Conservation (phyloP, 2,797 vertebrate species). For the Enteromius unitaeniatus region DNA sequence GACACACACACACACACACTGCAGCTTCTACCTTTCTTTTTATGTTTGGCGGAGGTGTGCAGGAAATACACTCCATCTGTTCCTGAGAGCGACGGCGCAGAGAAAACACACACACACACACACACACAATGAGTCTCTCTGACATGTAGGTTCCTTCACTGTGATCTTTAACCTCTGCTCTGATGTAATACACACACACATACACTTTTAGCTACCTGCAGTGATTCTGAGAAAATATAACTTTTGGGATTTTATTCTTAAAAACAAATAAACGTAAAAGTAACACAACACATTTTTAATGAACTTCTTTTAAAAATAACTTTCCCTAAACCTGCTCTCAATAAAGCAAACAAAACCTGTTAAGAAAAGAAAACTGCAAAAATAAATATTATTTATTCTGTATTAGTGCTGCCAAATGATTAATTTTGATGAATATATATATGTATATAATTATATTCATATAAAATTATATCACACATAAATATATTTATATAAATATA, state of each 20-base stretch:
- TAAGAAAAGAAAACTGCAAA: background rate
- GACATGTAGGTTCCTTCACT: background rate
- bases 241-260: background rate
- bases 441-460: too few relatives aligned
- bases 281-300: too few relatives aligned
- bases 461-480: too few relatives aligned
- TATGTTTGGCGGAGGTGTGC: constrained; percentile 91
- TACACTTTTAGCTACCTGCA: background rate
- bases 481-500: too few relatives aligned
- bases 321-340: background rate
- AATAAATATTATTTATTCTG: background rate
- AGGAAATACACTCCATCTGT: constrained; percentile 91
- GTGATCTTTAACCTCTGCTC: background rate
- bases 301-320: too few relatives aligned
- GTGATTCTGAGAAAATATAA: background rate
- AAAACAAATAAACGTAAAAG: too few relatives aligned
- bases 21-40: constrained; percentile 87
- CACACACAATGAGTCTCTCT: background rate
- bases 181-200: background rate
- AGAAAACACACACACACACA: constrained; percentile 23
- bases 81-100: constrained; percentile 73
- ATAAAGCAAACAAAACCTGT: background rate
- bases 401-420: background rate
- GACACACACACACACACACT: constrained; percentile 37
- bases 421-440: too few relatives aligned